Evolutionary conservation across 2,888 invertebrate species (phyloP), one percentile per base, ranked within the genome.

Genomic region (Caenorhabditis angaria): DNA sequence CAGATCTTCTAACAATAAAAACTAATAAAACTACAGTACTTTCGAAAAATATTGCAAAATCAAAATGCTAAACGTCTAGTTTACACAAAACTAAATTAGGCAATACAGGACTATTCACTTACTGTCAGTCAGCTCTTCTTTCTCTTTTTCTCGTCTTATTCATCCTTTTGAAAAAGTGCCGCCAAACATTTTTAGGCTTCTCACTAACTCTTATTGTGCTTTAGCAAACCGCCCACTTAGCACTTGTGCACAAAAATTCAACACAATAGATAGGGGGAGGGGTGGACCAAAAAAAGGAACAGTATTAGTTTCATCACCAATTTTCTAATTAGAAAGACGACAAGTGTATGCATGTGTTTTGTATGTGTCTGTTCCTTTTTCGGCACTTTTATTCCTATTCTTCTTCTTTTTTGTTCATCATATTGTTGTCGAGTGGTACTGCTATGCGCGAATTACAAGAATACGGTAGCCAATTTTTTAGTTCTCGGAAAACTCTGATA

Each of bases 301-400:
- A 2, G 50, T 50, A 50, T 50, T 50, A 22, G 50, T 50, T 50
- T 50, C 50, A 50, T 24, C 24, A 24, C n/a, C 50, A 50, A 50
- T 50, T 50, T 50, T 50, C 50, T 50, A 50, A 50, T 50, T 50
- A 50, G 50, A 50, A 20, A 50, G 6, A 50, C 3, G 10, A 50
- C 24, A 50, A 50, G 50, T 50, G 50, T 24, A 50, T 50, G 24
- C 24, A 50, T 24, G 24, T 50, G 50, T 50, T 50, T 22, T n/a
- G 50, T 50, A n/a, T 50, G 6, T 41, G 10, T 41, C 18, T 41
- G 41, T 12, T 41, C 14, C 18, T 18, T 41, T 41, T 41, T 41
- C 41, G 41, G 41, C 41, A 41, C n/a, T n/a, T n/a, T n/a, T n/a
- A n/a, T n/a, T n/a, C n/a, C n/a, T n/a, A n/a, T 12, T 41, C 41